Conservation (phyloP, 1,140 invertebrate genomes). For the Plectus sambesii region DNA sequence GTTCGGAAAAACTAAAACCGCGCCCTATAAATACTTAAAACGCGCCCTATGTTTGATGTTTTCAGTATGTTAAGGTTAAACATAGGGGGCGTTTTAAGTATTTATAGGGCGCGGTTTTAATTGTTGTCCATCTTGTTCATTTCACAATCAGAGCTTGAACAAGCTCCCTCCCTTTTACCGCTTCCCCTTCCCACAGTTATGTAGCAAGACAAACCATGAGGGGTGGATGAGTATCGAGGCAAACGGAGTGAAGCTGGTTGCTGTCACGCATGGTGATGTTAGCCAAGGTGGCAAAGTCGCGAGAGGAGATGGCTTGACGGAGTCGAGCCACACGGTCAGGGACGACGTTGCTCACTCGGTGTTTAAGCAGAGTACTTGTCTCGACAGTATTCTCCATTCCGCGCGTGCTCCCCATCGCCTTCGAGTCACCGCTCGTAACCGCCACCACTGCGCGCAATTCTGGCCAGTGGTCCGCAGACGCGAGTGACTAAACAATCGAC, state of each 20-base stretch:
- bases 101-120: too few relatives aligned
- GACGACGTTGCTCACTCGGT: constrained; percentile 62
- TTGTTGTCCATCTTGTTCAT: too few relatives aligned
- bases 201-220: constrained; percentile 22
- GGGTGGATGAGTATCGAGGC: constrained; percentile 85
- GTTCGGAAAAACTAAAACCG: not conserved
- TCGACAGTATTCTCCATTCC: constrained; percentile 75
- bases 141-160: too few relatives aligned
- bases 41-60: too few relatives aligned
- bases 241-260: constrained; percentile 91
- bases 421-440: constrained; percentile 71
- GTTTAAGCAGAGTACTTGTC: constrained; percentile 70
- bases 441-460: constrained; percentile 76
- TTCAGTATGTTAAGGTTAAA: too few relatives aligned
- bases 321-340: constrained; percentile 54
- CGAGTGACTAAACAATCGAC: constrained; percentile 49
- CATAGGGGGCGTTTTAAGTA: too few relatives aligned
- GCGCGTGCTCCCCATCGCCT: constrained; percentile 71
- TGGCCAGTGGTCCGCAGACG: constrained; percentile 67
- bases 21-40: constrained; percentile 8
- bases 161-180: too few relatives aligned
- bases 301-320: constrained; percentile 60
- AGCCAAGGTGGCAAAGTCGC: constrained; percentile 75
- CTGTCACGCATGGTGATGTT: constrained; percentile 92
- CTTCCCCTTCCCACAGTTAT: too few relatives aligned